Evolutionary conservation across 2,888 invertebrate genomes (phyloP).

Genomic region (Rhamphomyia laevipes): DNA sequence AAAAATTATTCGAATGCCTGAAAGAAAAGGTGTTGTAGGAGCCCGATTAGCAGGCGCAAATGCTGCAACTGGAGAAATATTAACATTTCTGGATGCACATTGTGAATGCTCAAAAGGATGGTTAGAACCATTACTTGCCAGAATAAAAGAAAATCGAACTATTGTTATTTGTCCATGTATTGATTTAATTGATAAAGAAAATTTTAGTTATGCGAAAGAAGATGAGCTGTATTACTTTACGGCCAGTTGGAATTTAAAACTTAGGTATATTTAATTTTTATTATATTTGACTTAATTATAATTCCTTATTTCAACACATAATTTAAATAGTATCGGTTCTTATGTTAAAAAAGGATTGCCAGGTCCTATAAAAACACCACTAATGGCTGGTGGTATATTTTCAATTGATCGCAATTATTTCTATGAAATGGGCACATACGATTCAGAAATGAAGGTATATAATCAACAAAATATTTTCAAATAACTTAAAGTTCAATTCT

Average conservation of each 20-base stretch:
- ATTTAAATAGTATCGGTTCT: too few relatives aligned
- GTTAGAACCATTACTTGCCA: slow-evolving; percentile 60
- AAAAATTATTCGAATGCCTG: slow-evolving; percentile 49
- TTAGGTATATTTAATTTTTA: slow-evolving; percentile 37
- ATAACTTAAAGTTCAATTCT: slow-evolving; percentile 96
- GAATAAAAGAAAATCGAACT: slow-evolving; percentile 35
- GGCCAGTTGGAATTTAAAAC: slow-evolving; percentile 99
- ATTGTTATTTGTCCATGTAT: slow-evolving; percentile 56
- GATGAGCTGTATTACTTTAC: slow-evolving; percentile 86
- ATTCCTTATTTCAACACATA: too few relatives aligned
- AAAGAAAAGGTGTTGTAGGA: slow-evolving; percentile 66
- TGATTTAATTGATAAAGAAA: slow-evolving; percentile 91
- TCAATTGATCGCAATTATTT: slow-evolving; percentile 78
- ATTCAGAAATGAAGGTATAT: too few relatives aligned
- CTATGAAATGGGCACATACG: slow-evolving; percentile 78
- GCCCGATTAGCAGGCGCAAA: slow-evolving; percentile 70
- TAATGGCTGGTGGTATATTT: slow-evolving; percentile 81
- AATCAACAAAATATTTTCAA: too few relatives aligned
- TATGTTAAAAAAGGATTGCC: too few relatives aligned
- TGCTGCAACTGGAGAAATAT: slow-evolving; percentile 57
- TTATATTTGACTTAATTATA: too few relatives aligned
- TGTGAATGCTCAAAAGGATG: slow-evolving; percentile 83
- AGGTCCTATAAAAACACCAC: too few relatives aligned
- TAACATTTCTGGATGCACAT: slow-evolving; percentile 95
- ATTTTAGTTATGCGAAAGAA: too few relatives aligned